phyloP scores from a whole-genome alignment of 2,113 vertebrate genomes.

The Varanus salvator region DNA sequence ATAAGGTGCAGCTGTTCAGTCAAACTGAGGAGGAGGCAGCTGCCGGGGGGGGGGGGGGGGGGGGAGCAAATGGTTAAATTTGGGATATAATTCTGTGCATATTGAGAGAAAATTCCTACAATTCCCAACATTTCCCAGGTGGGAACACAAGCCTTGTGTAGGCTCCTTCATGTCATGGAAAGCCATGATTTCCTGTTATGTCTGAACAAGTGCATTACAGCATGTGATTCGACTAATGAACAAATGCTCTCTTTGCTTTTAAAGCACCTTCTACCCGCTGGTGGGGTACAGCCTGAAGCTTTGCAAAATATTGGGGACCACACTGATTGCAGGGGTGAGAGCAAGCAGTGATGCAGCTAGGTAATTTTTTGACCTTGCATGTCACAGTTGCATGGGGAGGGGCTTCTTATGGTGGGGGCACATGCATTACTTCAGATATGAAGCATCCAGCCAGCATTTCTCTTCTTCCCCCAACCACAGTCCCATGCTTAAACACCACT shows the following conservation, averaged over 20 bases:
- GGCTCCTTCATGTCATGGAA: no score
- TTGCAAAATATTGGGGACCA: not conserved
- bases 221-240: not conserved
- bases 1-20: not conserved
- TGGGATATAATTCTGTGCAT: not conserved
- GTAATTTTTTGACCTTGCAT: no score
- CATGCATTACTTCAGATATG: no score
- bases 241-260: not conserved
- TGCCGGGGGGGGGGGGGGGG: not conserved
- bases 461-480: no score
- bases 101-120: no score
- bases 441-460: no score
- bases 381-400: no score
- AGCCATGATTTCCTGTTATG: not conserved
- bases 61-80: not conserved
- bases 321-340: not conserved
- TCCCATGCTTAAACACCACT: no score
- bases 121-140: no score
- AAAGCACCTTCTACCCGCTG: not conserved
- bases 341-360: no score
- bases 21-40: not conserved
- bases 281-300: not conserved
- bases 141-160: no score
- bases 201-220: not conserved
- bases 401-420: no score